Base-by-base conservation (phyloP, 1,140 invertebrate genomes). In the Ladona fulva region DNA sequence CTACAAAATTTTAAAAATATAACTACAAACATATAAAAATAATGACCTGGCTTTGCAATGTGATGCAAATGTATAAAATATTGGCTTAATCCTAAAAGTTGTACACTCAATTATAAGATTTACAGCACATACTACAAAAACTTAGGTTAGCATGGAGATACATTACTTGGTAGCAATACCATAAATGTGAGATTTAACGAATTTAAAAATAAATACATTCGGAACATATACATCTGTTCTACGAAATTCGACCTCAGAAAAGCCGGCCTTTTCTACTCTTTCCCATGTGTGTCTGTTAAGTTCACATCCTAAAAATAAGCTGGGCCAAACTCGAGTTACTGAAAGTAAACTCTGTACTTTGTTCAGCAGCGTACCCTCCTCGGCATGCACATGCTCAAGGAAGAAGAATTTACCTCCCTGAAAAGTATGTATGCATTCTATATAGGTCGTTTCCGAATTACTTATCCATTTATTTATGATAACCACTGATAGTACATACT, bases 401-500 rank as follows among this genome's bases (percentile, higher is more conserved):
- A 75, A 75, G 16, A 75, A 19, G 19, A 75, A 75, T 24, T 75
- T 75, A 16, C 74, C 74, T 25, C 74, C 74, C 74, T 75, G 74
- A 25, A 42, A 75, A 24, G 8, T 3, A 74, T n/a, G n/a, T 22
- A 37, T n/a, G n/a, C 29, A 37, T 5, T 1, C 29, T 37, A 37
- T n/a, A n/a, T n/a, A n/a, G n/a, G n/a, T n/a, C n/a, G n/a, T 8
- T 37, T 37, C 29, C 8, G 29, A 37, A 37, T n/a, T n/a, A n/a
- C n/a, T n/a, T n/a, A n/a, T n/a, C 29, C 29, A 37, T 5, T 37
- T 37, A 37, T 5, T 8, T 5, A 37, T 8, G 29, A 37, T 37
- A 75, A 25, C 11, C 37, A 19, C 8, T 75, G 1, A 16, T 19
- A 75, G 1, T 37, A 1, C n/a, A 75, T 8, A 80, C 80, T 80